Evolutionary conservation across 2,113 vertebrate genomes (phyloP).

Genomic region (Sturnira hondurensis): DNA sequence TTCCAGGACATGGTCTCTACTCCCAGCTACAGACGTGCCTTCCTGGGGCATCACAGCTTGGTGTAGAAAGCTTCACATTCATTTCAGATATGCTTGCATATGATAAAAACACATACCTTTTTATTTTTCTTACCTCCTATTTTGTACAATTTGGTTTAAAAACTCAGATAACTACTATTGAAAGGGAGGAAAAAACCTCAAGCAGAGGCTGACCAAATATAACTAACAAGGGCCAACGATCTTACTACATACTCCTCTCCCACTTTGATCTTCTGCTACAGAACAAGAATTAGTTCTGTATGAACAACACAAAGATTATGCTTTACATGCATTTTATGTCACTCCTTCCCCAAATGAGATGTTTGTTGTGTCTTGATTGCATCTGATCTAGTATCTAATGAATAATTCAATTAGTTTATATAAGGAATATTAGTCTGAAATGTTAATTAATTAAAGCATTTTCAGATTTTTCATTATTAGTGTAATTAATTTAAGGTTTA

Average conservation of each 20-base stretch:
- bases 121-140: background rate
- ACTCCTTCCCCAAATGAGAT: background rate
- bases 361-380: background rate
- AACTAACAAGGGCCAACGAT: background rate
- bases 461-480: background rate
- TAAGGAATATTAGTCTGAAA: background rate
- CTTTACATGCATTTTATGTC: background rate
- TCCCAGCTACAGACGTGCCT: background rate
- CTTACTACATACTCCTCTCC: accelerated
- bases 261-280: background rate
- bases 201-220: background rate
- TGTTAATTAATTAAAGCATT: background rate
- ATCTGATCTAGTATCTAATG: background rate
- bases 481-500: background rate
- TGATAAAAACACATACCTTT: background rate
- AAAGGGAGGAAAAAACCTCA: background rate
- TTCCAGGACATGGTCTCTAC: background rate
- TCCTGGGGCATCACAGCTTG: background rate
- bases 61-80: background rate
- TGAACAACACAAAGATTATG: background rate
- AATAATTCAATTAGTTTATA: background rate
- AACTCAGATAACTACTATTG: background rate
- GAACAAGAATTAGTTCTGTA: background rate
- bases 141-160: background rate
- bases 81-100: background rate